Evolutionary conservation across 1,140 invertebrate genomes (phyloP), one percentile per base, ranked within the genome.

Genomic region (Tetramorium simillimum): DNA sequence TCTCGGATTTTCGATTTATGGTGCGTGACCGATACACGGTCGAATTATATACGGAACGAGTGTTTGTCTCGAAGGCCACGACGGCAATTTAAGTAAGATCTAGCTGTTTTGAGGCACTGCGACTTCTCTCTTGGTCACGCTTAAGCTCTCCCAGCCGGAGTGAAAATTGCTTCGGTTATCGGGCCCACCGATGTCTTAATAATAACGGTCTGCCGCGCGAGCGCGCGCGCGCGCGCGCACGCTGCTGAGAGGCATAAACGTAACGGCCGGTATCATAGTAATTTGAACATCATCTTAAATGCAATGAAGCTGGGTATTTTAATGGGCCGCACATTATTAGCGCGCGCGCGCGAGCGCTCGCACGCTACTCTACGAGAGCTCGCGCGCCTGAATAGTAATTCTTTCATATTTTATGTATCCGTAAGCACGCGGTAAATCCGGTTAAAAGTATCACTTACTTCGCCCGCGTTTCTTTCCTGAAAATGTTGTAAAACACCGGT

Each of bases 1-100:
- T 90, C 56, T 49, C 63, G 16, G 6, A 69, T 86, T 78, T 90
- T 78, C 73, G 88, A 89, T 89, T 81, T 81, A 89, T 69, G 81
- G 40, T 60, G 53, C 58, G 53, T 56, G 43, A 84, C 12, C 43
- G 56, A 75, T 75, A 49, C 53, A 43, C 56, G 69, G 5, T 10
- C 69, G 18, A 46, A 84, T 84, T 49, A 60, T 62, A 75, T 46
- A 33, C 21, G 62, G 6, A 37, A 37, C 28, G 63, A 56, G 21
- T 12, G 46, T 28, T 46, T n/a, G 65, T 70, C 51, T 16, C 40
- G 24, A 82, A 72, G 80, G 67, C 53, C 67, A 46, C 40, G 24
- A 62, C 18, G 65, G 21, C 6, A 49, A 51, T 84, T 82, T 43
- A 46, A 75, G 53, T 60, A 37, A 75, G 21, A 24, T n/a, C 12